A percentile compares a stretch with the other conserved stretches of the same genome.
phyloP scores from a whole-genome alignment of 2,888 invertebrate species.

The Caenorhabditis sp. region DNA sequence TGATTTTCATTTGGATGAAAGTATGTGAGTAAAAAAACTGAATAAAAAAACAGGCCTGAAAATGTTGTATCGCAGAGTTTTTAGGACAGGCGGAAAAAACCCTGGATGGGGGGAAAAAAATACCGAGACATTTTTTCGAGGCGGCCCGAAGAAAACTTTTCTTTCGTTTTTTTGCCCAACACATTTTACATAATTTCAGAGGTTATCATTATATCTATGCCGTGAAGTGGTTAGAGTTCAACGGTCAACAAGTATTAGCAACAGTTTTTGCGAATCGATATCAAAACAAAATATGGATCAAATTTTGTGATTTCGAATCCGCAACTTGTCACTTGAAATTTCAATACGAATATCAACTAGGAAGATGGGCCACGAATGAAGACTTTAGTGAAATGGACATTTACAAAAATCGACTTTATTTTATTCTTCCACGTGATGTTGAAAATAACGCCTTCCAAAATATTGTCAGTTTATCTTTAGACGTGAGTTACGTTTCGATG shows the following conservation, averaged over 20 bases:
- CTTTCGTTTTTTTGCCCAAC: too few species aligned
- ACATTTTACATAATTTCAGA: slow-evolving; percentile 10
- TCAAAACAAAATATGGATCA: slow-evolving; percentile 88
- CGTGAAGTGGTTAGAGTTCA: slow-evolving; percentile 56
- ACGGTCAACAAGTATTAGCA: slow-evolving; percentile 52
- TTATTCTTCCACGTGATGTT: slow-evolving; percentile 71
- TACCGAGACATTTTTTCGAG: too few species aligned
- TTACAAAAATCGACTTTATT: slow-evolving; percentile 69
- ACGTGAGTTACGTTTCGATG: not conserved
- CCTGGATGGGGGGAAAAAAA: too few species aligned
- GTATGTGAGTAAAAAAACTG: slow-evolving; percentile 18
- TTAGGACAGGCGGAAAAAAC: too few species aligned
- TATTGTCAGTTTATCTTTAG: slow-evolving; percentile 59
- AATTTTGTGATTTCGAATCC: slow-evolving; percentile 86
- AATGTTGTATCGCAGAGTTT: too few species aligned
- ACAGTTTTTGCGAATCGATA: slow-evolving; percentile 91
- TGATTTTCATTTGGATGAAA: slow-evolving; percentile 51
- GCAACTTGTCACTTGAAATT: slow-evolving; percentile 83
- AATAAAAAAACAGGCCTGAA: too few species aligned
- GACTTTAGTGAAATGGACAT: slow-evolving; percentile 41
- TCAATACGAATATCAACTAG: slow-evolving; percentile 52
- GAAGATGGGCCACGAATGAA: slow-evolving; percentile 60
- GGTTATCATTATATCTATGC: slow-evolving; percentile 57
- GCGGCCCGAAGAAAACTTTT: too few species aligned
- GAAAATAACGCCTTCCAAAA: slow-evolving; percentile 71